Evolutionary conservation across 2,113 vertebrate species (phyloP).

Genomic region (Saguinus imperator): DNA sequence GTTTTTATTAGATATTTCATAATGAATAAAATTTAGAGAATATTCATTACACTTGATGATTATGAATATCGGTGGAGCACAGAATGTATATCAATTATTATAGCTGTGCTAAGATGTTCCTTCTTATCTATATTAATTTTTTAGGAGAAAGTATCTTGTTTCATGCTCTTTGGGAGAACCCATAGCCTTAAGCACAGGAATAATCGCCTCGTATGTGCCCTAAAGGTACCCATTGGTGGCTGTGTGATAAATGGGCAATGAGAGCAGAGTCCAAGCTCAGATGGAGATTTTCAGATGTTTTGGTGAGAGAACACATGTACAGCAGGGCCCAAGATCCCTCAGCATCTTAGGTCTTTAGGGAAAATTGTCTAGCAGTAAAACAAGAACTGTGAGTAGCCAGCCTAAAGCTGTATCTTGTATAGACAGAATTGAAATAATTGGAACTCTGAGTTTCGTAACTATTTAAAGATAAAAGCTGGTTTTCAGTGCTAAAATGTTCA

Average conservation of each 20-base stretch:
- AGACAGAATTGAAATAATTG: conserved; percentile 75
- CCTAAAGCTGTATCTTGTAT: conserved; percentile 54
- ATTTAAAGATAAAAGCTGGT: conserved; percentile 74
- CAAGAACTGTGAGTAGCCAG: conserved; percentile 61
- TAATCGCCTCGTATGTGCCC: neutral
- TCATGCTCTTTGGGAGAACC: neutral
- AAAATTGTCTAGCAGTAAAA: conserved; percentile 53
- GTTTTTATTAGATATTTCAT: neutral
- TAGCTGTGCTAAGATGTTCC: neutral
- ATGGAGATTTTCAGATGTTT: neutral
- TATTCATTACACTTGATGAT: neutral
- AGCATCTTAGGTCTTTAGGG: neutral
- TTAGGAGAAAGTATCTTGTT: neutral
- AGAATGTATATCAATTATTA: neutral
- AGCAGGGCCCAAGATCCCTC: conserved; percentile 14
- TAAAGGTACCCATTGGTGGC: neutral
- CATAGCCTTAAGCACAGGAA: neutral
- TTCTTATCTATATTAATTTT: neutral
- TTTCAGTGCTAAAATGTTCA: conserved; percentile 69
- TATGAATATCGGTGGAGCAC: neutral
- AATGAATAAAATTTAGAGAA: neutral
- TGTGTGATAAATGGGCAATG: neutral
- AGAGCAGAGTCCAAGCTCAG: neutral
- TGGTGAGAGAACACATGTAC: conserved; percentile 14
- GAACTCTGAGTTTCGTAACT: conserved; percentile 69